A percentile compares a stretch with the other conserved stretches of the same genome.
Evolutionary conservation across 2,113 vertebrate species (phyloP).

Genomic region (Carassius gibelio): DNA sequence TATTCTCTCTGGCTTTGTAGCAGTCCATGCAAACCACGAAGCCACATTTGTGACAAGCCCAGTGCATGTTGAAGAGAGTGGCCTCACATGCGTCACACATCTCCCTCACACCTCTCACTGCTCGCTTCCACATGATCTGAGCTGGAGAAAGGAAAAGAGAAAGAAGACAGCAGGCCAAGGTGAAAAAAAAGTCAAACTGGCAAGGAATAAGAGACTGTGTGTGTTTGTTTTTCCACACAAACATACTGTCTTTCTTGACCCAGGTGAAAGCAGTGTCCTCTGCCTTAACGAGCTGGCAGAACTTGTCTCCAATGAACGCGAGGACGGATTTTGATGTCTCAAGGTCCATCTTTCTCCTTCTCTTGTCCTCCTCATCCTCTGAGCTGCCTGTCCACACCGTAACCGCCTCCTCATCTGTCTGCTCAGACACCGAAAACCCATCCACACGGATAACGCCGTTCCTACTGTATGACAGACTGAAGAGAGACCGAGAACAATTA

Average conservation of each 20-base stretch:
- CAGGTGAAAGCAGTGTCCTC: slow-evolving; percentile 86
- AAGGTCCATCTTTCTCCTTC: slow-evolving; percentile 82
- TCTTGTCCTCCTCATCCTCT: slow-evolving; percentile 39
- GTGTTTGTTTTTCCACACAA: background rate
- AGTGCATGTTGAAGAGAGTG: slow-evolving; percentile 89
- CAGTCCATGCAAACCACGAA: slow-evolving; percentile 91
- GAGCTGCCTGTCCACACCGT: slow-evolving; percentile 42
- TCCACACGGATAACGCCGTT: slow-evolving; percentile 87
- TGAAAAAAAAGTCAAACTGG: slow-evolving; percentile 22
- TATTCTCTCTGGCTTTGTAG: slow-evolving; percentile 87
- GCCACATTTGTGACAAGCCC: slow-evolving; percentile 92
- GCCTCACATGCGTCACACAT: slow-evolving; percentile 93
- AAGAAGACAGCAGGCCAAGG: slow-evolving; percentile 9
- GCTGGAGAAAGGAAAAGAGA: slow-evolving; percentile 77
- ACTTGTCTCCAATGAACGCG: slow-evolving; percentile 85
- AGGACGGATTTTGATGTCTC: slow-evolving; percentile 86
- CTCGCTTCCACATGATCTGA: slow-evolving; percentile 92
- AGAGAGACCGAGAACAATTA: background rate
- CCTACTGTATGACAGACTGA: slow-evolving; percentile 87
- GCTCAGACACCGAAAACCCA: slow-evolving; percentile 87
- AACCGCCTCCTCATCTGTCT: slow-evolving; percentile 85
- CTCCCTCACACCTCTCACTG: slow-evolving; percentile 87
- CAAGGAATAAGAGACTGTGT: slow-evolving; percentile 2
- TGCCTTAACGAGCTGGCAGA: slow-evolving; percentile 85
- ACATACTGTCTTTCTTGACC: slow-evolving; percentile 86